phyloP scores from a whole-genome alignment of 2,113 vertebrate genomes.

The Upupa epops region DNA sequence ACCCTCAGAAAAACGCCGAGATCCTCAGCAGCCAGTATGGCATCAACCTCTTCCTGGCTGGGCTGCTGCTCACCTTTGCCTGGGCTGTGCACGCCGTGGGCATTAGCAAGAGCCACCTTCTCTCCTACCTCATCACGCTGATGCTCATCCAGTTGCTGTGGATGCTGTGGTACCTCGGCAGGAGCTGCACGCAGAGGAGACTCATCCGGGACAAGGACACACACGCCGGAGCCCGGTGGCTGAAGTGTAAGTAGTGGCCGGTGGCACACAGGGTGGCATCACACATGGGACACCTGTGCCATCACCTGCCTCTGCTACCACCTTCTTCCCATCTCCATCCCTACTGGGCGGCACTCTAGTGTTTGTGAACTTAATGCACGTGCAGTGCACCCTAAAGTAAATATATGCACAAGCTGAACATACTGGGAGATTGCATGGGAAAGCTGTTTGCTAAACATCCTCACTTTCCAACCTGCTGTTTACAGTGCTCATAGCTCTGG shows the following conservation, averaged over 20 bases:
- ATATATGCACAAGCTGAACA: conserved; percentile 25
- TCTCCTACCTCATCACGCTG: conserved; percentile 85
- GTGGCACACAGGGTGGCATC: not conserved
- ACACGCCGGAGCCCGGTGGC: conserved; percentile 89
- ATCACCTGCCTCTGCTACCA: not conserved
- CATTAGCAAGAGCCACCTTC: conserved; percentile 82
- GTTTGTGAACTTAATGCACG: not conserved
- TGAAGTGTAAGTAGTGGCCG: conserved; percentile 81
- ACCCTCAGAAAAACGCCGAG: conserved; percentile 88
- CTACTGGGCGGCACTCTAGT: not conserved
- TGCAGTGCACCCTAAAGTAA: not conserved
- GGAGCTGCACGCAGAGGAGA: conserved; percentile 78
- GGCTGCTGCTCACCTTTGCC: conserved; percentile 89
- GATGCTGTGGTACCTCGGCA: conserved; percentile 94
- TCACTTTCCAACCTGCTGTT: not conserved
- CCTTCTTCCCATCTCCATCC: not conserved
- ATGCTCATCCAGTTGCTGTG: conserved; percentile 92
- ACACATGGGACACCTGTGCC: rapidly evolving
- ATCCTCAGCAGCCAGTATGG: conserved; percentile 94
- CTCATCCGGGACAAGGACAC: conserved; percentile 82
- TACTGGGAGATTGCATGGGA: not conserved
- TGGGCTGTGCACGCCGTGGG: conserved; percentile 82
- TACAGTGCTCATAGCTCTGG: not conserved
- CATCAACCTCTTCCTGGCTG: conserved; percentile 88
- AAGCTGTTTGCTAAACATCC: conserved; percentile 6